Evolutionary conservation across 2,888 invertebrate species (phyloP), one percentile per base, ranked within the genome.

Genomic region (Polyploca ridens): DNA sequence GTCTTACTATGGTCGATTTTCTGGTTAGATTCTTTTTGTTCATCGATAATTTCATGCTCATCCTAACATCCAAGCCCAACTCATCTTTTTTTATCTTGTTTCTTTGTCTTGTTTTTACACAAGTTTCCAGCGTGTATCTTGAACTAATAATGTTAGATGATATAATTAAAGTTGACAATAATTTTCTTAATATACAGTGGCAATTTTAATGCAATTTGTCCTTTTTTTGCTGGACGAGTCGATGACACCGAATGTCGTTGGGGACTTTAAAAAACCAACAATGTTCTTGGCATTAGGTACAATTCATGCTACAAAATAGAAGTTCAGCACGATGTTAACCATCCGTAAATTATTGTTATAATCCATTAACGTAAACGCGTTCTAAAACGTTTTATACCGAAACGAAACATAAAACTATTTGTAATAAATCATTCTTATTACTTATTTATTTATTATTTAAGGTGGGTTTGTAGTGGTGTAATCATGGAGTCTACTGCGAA

Each of bases 401-500:
- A 19, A 54, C 54, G n/a, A n/a, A n/a, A n/a, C 5, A 16, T 16
- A 1, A 49, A 66, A 65, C 65, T 16, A 63, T 62, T 65, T 54
- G 62, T 69, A 64, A 67, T 66, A 66, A 73, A 66, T 66, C 44
- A 60, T 58, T 58, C 59, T 70, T 68, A 68, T 71, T 69, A 13
- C n/a, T 71, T 65, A 66, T 49, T 64, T 75, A 72, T 74, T 49
- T 14, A n/a, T 14, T 73, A 73, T 73, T 71, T 68, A 66, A 73
- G 54, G 62, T 62, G 64, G 67, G 75, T 71, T 76, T 68, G 65
- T 69, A 71, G 67, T 68, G 62, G 71, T 74, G 72, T 67, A 75
- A 77, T 78, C 79, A 76, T 79, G 76, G 74, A 67, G 76, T 69
- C 10, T 10, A 76, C 71, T 75, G 78, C 79, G 81, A 84, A 83